Base-by-base conservation (phyloP, 2,113 vertebrate species). In the Phainopepla nitens region DNA sequence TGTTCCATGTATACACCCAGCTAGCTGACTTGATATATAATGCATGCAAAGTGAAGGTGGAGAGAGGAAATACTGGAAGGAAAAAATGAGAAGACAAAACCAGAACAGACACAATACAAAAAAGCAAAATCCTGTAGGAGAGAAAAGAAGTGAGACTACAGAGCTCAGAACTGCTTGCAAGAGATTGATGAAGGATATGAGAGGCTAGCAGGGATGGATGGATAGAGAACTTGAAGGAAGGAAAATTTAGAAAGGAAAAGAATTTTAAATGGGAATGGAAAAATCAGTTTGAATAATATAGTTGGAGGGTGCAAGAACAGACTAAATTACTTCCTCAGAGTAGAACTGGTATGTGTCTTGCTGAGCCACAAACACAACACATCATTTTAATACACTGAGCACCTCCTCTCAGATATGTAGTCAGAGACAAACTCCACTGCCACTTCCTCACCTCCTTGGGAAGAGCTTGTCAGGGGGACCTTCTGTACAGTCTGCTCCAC, bases 61-160 rank as follows among this genome's bases (percentile, higher is more conserved):
- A 58, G 49, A 42, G 25, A 66, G 20, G 23, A 75, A 95, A 66
- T 61, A 42, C 53, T 16, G 44, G 41, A 44, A 54, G 50, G 29
- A 42, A 78, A 17, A 19, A 42, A 85, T 49, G 22, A 53, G 16
- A 57, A 31, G 10, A 24, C 17, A 61, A 80, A 90, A 39, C 12
- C 36, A 78, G n/a, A 88, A 85, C 0, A 86, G 27, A 56, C 9
- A 21, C 11, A 56, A 77, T 6, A 68, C 88, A 35, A 44, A 78
- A 70, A 64, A 73, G 8, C 9, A 27, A 80, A 73, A 42, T 35
- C 21, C 19, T 78, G 28, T 23, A 83, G 18, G 15, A 86, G 15
- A 56, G 20, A 62, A 85, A 47, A 66, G 4, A 25, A 71, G 10
- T 1, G 2, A 62, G 11, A 11, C 24, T 53, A 4, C 1, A 0